These are phyloP conservation scores for Drosophila carrolli DNA, from an alignment of 1,140 invertebrate species.

Conservation along the genomic window DNA sequence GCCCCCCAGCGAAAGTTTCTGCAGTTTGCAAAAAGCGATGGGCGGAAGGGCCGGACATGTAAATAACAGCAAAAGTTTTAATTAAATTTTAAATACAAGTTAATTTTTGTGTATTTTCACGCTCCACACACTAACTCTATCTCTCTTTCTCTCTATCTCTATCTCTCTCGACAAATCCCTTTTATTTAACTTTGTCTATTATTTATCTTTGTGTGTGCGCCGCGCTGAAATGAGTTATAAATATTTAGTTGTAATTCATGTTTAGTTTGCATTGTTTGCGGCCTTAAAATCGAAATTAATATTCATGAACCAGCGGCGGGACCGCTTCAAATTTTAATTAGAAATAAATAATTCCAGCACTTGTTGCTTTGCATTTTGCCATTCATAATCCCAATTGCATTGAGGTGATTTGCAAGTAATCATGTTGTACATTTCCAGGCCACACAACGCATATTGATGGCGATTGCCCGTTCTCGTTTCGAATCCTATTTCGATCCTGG, in stretches of 20 bases:
- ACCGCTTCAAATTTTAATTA: slow-evolving; percentile 66
- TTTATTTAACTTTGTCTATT: slow-evolving; percentile 50
- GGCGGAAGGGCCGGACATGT: slow-evolving; percentile 35
- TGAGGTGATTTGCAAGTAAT: slow-evolving; percentile 81
- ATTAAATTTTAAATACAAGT: slow-evolving; percentile 84
- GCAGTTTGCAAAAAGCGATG: slow-evolving; percentile 8
- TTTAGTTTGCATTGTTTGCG: slow-evolving; percentile 72
- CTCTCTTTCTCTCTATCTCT: neutral
- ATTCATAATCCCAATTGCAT: slow-evolving; percentile 68
- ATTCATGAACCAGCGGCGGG: slow-evolving; percentile 62
- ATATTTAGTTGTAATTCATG: slow-evolving; percentile 82
- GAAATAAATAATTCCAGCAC: slow-evolving; percentile 63
- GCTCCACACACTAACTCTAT: slow-evolving; percentile 27
- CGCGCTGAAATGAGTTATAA: slow-evolving; percentile 76
- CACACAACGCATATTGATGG: slow-evolving; percentile 77
- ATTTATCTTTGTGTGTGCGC: slow-evolving; percentile 21
- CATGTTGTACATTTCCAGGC: slow-evolving; percentile 74
- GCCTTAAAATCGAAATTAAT: slow-evolving; percentile 70
- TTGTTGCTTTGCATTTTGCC: slow-evolving; percentile 20
- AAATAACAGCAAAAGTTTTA: slow-evolving; percentile 82
- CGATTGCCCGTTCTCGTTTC: neutral
- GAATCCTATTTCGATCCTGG: neutral
- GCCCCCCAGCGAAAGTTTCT: slow-evolving; percentile 43
- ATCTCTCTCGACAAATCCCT: slow-evolving; percentile 9
- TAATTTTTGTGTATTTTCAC: slow-evolving; percentile 79